Evolutionary conservation across 2,113 vertebrate genomes (phyloP).

Genomic region (Erythrocebus patas): DNA sequence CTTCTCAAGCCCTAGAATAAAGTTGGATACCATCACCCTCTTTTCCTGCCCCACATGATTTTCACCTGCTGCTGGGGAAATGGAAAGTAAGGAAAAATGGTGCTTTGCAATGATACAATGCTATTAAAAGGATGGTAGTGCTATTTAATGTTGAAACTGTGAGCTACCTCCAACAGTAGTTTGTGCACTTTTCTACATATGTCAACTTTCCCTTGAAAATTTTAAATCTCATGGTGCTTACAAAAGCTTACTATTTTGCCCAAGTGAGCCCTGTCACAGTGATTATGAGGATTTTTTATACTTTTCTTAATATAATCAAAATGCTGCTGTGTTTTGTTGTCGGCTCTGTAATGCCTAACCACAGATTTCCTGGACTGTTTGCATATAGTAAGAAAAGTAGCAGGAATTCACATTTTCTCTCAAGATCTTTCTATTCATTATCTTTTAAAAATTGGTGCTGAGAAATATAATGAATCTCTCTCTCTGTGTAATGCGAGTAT

Average conservation of each 20-base stretch:
- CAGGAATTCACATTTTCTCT: neutral
- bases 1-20: neutral
- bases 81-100: neutral
- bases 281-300: neutral
- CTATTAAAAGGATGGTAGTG: neutral
- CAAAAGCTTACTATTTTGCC: neutral
- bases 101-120: neutral
- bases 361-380: neutral
- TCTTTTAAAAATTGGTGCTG: neutral
- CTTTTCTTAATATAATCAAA: neutral
- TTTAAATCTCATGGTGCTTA: neutral
- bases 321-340: neutral
- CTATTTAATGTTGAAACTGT: neutral
- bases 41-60: neutral
- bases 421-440: neutral
- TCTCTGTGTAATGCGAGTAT: neutral
- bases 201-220: neutral
- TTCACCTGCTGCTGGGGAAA: neutral
- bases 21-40: fast-evolving
- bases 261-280: neutral
- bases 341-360: neutral
- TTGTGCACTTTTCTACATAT: neutral
- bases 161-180: neutral
- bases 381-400: neutral
- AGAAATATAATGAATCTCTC: neutral